Base-by-base conservation (phyloP, 2,113 vertebrate genomes). In the Chionis minor region DNA sequence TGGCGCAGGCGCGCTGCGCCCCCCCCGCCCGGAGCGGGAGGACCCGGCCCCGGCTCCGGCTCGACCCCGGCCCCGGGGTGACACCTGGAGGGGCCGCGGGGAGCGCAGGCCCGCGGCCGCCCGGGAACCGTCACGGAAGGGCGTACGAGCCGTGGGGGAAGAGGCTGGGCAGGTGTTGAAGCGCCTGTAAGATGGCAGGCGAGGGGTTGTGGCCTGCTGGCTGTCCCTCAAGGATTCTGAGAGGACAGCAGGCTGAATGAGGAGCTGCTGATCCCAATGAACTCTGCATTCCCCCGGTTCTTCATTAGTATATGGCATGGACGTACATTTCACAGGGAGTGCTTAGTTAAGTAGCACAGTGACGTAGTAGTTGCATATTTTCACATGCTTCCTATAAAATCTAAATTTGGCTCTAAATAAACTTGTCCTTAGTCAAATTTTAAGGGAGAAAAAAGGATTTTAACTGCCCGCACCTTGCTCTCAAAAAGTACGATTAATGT, bases 271-370 rank as follows among this genome's bases (percentile, higher is more conserved):
- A 23, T 55, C 40, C 33, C 63, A 3, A 0, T 2, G 8, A 2
- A 14, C 14, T 13, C 42, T 4, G 0, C 18, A 0, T 14, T 23
- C 30, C 10, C 38, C 5, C 44, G 1, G 4, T 8, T 26, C 8
- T 32, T 27, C 12, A 1, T 3, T 9, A 2, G 19, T 2, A 1
- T 4, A 0, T 23, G 66, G 8, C 0, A 1, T 9, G 28, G 21
- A 30, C 35, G 1, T 26, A 0, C 9, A 0, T 30, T n/a, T 54
- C 12, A 2, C 5, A 2, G 27, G 35, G 26, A 10, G n/a, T 9
- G 1, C 27, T 21, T n/a, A 0, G 23, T 54, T 17, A 42, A 40
- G 44, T 32, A 6, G 21, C 42, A 5, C 1, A 0, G 3, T 38
- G n/a, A 7, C 0, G 0, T 2, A 17, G 13, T 24, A 27, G 28